Evolutionary conservation across 2,797 vertebrate genomes (phyloP).

Genomic region (Monodelphis domestica): DNA sequence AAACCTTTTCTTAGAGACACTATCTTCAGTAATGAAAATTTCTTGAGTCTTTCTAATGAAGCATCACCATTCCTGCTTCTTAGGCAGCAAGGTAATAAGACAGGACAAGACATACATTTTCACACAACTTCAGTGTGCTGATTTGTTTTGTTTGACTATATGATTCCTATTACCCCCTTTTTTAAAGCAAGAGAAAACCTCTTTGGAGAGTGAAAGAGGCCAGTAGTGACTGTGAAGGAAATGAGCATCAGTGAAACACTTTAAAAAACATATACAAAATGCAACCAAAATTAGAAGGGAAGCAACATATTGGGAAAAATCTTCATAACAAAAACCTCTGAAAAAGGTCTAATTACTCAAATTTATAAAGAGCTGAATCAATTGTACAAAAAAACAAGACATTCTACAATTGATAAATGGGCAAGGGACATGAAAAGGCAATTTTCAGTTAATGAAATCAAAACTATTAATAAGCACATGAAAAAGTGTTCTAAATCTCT

Average conservation of each 20-base stretch:
- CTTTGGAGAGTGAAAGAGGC: background rate
- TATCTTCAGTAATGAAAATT: slow-evolving; percentile 8
- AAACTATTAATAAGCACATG: too few species aligned
- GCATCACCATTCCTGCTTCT: background rate
- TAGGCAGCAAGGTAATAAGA: background rate
- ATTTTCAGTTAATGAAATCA: too few species aligned
- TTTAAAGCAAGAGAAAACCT: background rate
- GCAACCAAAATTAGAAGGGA: too few species aligned
- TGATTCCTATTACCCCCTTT: background rate
- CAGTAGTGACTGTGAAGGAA: background rate
- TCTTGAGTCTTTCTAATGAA: background rate
- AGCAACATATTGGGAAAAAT: too few species aligned
- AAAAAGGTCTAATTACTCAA: too few species aligned
- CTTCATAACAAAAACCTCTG: too few species aligned
- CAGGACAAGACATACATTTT: background rate
- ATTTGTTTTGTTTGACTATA: background rate
- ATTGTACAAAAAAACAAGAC: too few species aligned
- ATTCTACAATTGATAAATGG: too few species aligned
- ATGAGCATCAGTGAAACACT: background rate
- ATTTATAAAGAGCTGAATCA: too few species aligned
- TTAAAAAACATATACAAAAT: background rate
- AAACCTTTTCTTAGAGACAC: slow-evolving; percentile 42
- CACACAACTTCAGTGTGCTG: background rate
- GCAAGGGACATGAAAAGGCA: too few species aligned
- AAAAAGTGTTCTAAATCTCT: too few species aligned